Conservation (phyloP, 2,113 vertebrate species). For the Talpa occidentalis region DNA sequence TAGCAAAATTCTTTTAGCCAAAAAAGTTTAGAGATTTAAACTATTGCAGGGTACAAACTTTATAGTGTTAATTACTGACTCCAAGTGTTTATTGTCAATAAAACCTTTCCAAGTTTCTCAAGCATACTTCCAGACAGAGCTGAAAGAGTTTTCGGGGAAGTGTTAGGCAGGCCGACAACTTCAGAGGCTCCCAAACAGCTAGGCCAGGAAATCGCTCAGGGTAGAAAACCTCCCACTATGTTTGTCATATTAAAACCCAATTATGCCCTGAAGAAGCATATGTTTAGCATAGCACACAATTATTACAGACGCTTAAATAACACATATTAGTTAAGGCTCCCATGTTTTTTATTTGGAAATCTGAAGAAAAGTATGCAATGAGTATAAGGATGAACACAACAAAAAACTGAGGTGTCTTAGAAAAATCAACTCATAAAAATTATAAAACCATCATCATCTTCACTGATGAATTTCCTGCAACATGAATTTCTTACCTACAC, state of each 20-base stretch:
- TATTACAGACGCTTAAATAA: not conserved
- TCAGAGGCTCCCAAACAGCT: not conserved
- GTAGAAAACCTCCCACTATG: not conserved
- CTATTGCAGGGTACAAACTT: constrained; percentile 2
- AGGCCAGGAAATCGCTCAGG: constrained; percentile 47
- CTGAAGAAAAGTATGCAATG: not conserved
- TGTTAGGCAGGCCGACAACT: not conserved
- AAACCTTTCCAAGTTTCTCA: constrained; percentile 40
- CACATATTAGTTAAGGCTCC: not conserved
- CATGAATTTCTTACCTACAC: not conserved
- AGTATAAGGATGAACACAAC: not conserved
- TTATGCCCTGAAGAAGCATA: constrained; percentile 22
- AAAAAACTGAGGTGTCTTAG: not conserved
- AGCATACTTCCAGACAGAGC: constrained; percentile 47
- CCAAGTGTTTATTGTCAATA: constrained; percentile 49
- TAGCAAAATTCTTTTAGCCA: not conserved
- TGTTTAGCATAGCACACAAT: not conserved
- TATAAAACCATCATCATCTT: not conserved
- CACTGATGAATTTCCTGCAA: not conserved
- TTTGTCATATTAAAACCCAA: constrained; percentile 59
- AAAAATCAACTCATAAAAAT: constrained; percentile 34
- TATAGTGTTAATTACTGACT: constrained; percentile 35
- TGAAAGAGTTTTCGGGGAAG: constrained; percentile 24
- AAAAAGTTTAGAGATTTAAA: constrained; percentile 27
- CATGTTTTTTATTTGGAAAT: not conserved